phyloP scores from a whole-genome alignment of 2,888 invertebrate genomes.

The Lampropteryx suffumata region DNA sequence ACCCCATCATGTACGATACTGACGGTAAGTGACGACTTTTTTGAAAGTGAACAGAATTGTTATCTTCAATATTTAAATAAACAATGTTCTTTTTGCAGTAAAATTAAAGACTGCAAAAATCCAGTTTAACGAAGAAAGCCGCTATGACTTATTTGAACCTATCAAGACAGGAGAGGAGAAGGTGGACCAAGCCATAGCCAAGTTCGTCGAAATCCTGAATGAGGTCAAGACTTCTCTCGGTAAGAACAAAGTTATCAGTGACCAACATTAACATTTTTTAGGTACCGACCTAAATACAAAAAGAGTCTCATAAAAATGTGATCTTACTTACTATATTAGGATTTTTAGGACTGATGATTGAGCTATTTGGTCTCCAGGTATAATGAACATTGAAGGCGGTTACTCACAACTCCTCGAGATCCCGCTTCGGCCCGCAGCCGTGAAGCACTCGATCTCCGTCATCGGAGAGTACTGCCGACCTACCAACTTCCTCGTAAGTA shows the following conservation, averaged over 20 bases:
- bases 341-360: too few relatives aligned
- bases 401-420: conserved; percentile 85
- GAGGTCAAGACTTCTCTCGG: conserved; percentile 46
- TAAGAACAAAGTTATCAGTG: too few relatives aligned
- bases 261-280: too few relatives aligned
- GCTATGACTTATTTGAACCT: conserved; percentile 45
- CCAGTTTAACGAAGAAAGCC: conserved; percentile 58
- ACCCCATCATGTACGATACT: conserved; percentile 71
- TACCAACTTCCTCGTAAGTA: conserved; percentile 80
- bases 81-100: conserved; percentile 43
- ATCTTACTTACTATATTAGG: too few relatives aligned
- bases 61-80: too few relatives aligned
- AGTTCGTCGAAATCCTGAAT: conserved; percentile 45
- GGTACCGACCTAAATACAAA: too few relatives aligned
- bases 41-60: too few relatives aligned
- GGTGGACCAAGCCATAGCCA: conserved; percentile 39
- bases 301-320: too few relatives aligned
- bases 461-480: conserved; percentile 84
- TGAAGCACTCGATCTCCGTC: conserved; percentile 87
- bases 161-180: conserved; percentile 46
- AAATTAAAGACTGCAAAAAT: conserved; percentile 72
- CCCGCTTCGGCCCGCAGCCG: conserved; percentile 89
- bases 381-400: conserved; percentile 83
- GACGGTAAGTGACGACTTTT: conserved; percentile 76
- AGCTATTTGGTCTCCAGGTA: conserved; percentile 50